These are phyloP conservation scores for Melanotaenia maccullochi DNA, from an alignment of 2,797 vertebrate species.

Conservation along the genomic window DNA sequence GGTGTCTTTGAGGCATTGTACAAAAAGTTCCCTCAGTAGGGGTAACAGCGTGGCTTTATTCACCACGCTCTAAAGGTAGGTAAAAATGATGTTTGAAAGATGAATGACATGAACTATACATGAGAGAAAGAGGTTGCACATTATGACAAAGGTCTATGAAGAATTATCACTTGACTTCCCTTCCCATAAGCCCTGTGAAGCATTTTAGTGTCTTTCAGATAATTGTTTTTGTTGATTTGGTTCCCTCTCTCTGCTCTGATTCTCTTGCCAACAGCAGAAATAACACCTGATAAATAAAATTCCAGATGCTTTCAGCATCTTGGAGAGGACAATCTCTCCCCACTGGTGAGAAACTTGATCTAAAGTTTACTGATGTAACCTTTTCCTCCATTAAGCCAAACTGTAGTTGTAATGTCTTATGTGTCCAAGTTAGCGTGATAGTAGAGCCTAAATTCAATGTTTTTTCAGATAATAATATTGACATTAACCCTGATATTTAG, in stretches of 20 bases:
- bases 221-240: constrained; percentile 9
- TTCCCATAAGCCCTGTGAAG: neutral
- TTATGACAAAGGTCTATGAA: neutral
- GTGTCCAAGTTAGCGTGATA: constrained; percentile 27
- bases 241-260: constrained; percentile 4
- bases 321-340: neutral
- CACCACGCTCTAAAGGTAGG: accelerated
- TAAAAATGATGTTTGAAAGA: no score
- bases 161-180: no score
- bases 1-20: neutral
- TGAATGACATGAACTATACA: no score
- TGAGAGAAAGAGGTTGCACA: neutral
- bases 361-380: constrained; percentile 8
- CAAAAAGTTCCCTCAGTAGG: neutral
- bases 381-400: neutral
- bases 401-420: neutral
- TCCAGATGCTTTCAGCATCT: no score
- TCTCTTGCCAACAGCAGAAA: no score
- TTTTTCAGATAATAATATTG: constrained; percentile 14
- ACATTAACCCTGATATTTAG: constrained; percentile 4
- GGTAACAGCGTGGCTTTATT: constrained; percentile 4
- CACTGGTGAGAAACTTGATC: neutral
- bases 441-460: constrained; percentile 20
- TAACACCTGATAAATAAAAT: no score
- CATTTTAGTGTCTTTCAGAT: neutral